Base-by-base conservation (phyloP, 1,140 invertebrate species). In the Oreohelix idahoensis region DNA sequence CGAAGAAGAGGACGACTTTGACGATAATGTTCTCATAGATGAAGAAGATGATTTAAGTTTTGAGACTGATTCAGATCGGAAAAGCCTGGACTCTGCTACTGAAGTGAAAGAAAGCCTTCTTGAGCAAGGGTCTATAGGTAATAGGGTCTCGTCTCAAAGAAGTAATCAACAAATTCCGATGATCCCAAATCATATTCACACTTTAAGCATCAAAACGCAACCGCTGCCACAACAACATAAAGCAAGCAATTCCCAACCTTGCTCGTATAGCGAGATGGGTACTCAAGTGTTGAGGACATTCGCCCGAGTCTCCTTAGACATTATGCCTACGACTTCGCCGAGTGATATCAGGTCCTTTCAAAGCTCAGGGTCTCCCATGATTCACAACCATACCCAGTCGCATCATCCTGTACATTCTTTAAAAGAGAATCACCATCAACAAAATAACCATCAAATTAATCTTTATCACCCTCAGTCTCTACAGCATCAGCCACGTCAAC, bases 41-140 rank as follows among this genome's bases (percentile, higher is more conserved):
- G 80, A 82, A 2, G 80, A 82, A 49, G 80, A 82, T 23, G 71
- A 82, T 63, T 1, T 82, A 45, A 82, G 71, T n/a, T 82, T 82
- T 23, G 71, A 82, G 11, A 63, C 39, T n/a, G 80, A 73, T 0
- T 82, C 80, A 0, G 80, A 82, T 36, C 0, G 23, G 4, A 74
- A 63, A 39, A 82, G 80, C 35, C 1, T 74, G 29, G 71, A 82
- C 29, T 82, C 80, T 13, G 36, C 49, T 0, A 82, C 80, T n/a
- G 38, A 58, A 26, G 70, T 75, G 17, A 82, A 82, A 39, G 42
- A 79, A 39, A 79, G 45, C 38, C 35, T 79, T 35, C 29, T 63
- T 0, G 53, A 66, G 5, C 13, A 66, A 10, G 77, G 53, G 20
- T n/a, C 53, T 11, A 58, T 15, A 20, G 5, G 15, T 23, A n/a